Evolutionary conservation across 2,888 invertebrate species (phyloP), one percentile per base, ranked within the genome.

Genomic region (Aelia acuminata): DNA sequence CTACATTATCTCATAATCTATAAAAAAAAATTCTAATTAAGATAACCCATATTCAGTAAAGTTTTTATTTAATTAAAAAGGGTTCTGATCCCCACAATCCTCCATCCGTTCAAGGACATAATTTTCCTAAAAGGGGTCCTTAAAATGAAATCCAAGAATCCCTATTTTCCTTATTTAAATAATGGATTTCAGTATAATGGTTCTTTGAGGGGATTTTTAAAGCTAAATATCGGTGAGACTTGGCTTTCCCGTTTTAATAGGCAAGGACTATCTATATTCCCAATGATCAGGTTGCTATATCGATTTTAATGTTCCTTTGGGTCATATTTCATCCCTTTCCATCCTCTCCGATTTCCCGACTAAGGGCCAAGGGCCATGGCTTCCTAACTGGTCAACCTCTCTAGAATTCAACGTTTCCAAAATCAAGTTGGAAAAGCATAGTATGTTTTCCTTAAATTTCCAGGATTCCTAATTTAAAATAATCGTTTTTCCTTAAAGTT

Each of bases 191-290:
- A 47, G 13, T 49, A 15, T 3, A 49, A 49, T 49, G 4, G 8
- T 11, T 22, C 8, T 4, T 20, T 70, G 20, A 5, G 63, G 35
- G 3, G 22, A 22, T 22, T 8, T 4, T 35, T 70, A 70, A 5
- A 35, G 63, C 0, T 47, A 39, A 50, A 53, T 53, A 53, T 53
- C 18, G 22, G 35, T 63, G 3, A 4, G 43, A 50, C 43, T n/a
- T 39, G 49, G 39, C 4, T 57, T 20, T 35, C n/a, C 35, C 31
- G 43, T 47, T 57, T 63, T n/a, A n/a, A n/a, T n/a, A n/a, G n/a
- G 49, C 84, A 84, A 31, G 26, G 35, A 84, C 70, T 53, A 35
- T 88, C 70, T 53, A 35, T 88, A 89, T 89, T 88, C 31, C 84
- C 89, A 88, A 49, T 87, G 26, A 50, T 47, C 20, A 53, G n/a